Evolutionary conservation across 2,797 vertebrate species (phyloP).

Genomic region (Menidia menidia): DNA sequence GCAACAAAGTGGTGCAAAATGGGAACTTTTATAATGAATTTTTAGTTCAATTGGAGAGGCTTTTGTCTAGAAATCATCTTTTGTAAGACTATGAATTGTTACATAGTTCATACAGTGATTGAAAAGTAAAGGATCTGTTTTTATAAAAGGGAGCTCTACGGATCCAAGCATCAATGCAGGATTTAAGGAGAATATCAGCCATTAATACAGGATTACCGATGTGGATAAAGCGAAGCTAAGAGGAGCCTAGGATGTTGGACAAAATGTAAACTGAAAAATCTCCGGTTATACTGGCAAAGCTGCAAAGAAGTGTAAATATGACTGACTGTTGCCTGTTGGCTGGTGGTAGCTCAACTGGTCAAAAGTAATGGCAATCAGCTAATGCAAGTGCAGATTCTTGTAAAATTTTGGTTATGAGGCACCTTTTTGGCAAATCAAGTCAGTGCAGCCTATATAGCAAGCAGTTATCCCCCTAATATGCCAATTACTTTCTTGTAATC

Average conservation of each 20-base stretch:
- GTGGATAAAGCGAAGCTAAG: not conserved
- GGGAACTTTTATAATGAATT: constrained; percentile 3
- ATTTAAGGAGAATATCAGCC: too few species aligned
- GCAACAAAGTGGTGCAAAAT: not conserved
- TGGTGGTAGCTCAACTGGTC: not conserved
- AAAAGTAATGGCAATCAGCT: constrained; percentile 4
- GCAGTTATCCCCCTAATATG: not conserved
- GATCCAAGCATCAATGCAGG: not conserved
- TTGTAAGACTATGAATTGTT: not conserved
- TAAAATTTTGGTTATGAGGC: not conserved
- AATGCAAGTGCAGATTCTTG: not conserved
- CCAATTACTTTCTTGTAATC: not conserved
- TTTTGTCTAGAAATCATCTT: not conserved
- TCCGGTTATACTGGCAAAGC: not conserved
- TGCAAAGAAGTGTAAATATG: not conserved
- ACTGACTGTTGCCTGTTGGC: not conserved
- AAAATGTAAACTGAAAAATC: not conserved
- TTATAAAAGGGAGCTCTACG: not conserved
- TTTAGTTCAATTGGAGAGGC: not conserved
- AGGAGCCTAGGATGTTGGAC: not conserved
- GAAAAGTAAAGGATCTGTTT: not conserved
- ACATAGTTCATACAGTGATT: not conserved
- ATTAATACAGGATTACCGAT: not conserved
- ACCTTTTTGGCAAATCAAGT: not conserved
- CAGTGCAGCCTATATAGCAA: not conserved